Evolutionary conservation across 2,888 invertebrate species (phyloP), one percentile per base, ranked within the genome.

Genomic region (Parnassius glacialis): DNA sequence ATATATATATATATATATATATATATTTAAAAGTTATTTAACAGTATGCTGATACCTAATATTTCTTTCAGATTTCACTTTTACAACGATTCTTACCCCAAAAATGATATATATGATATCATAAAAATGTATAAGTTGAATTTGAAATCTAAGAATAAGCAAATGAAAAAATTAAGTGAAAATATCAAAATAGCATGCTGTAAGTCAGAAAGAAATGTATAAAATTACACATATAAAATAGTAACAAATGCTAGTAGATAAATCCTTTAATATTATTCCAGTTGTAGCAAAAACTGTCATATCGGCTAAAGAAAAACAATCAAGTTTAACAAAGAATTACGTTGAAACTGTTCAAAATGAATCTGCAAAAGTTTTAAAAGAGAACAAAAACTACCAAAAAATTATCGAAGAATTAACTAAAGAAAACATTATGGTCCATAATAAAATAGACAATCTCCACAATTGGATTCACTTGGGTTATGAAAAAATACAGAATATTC

Each of bases 401-500:
- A 61, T 65, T 2, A 74, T 81, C 25, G 60, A 71, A 47, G 70
- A 65, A 7, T 65, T 84, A 44, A 66, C 64, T 5, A 66, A 66
- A 25, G 78, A 82, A 69, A 82, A 82, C 58, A 62, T 68, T 25
- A 66, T 50, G 2, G 65, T 83, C 12, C 69, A 67, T 52, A 69
- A 76, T n/a, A 78, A 80, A 64, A 61, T 80, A 16, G 65, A 78
- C 9, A 71, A 70, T 62, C 58, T 83, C 12, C 67, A 67, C 9
- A 76, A 74, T 50, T 76, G 80, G 41, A 80, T 86, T 62, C 69
- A 74, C n/a, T 69, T 81, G 7, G 81, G 81, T 1, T 85, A 82
- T 65, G 64, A 71, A 59, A 74, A 84, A 65, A 64, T 85, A 48
- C 76, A 78, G 55, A 78, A 75, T 68, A 73, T 80, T 43, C 68